Evolutionary conservation across 53 echinoderm and acorn worm species (phyloP).

Genomic region (Arbacia lixula): DNA sequence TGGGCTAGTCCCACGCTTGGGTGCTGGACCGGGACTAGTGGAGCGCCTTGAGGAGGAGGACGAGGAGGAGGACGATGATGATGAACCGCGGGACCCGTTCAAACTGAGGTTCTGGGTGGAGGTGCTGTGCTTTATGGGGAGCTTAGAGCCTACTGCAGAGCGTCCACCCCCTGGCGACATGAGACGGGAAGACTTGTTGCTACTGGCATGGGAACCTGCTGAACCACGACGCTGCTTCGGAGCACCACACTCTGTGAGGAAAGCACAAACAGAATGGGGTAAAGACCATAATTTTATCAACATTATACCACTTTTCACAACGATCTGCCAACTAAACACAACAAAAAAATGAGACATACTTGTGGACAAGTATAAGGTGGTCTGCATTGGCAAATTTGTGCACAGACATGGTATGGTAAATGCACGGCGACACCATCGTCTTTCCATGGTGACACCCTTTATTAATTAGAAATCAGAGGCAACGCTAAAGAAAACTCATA

Average conservation of each 20-base stretch:
- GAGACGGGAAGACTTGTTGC: constrained; percentile 19
- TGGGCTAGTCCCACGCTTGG: constrained; percentile 29
- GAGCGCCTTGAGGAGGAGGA: not conserved
- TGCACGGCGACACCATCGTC: no score
- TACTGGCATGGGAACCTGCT: constrained; percentile 39
- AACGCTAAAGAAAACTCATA: no score
- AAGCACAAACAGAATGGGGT: no score
- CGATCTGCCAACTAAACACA: no score
- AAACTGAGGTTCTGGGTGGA: constrained; percentile 49
- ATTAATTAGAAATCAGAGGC: no score
- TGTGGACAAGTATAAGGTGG: no score
- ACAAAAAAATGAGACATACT: no score
- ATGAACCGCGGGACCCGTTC: not conserved
- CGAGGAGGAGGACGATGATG: constrained; percentile 1
- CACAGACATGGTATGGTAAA: no score
- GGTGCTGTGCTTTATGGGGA: constrained; percentile 52
- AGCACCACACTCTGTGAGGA: constrained; percentile 8
- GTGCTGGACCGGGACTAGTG: constrained; percentile 4
- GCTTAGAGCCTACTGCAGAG: constrained; percentile 11
- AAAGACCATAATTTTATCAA: no score
- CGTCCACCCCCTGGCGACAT: constrained; percentile 5
- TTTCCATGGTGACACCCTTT: no score
- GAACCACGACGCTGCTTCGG: constrained; percentile 50
- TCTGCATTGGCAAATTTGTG: no score
- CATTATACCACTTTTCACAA: no score